Evolutionary conservation across 2,888 invertebrate genomes (phyloP).

Genomic region (Isotomurus palustris): DNA sequence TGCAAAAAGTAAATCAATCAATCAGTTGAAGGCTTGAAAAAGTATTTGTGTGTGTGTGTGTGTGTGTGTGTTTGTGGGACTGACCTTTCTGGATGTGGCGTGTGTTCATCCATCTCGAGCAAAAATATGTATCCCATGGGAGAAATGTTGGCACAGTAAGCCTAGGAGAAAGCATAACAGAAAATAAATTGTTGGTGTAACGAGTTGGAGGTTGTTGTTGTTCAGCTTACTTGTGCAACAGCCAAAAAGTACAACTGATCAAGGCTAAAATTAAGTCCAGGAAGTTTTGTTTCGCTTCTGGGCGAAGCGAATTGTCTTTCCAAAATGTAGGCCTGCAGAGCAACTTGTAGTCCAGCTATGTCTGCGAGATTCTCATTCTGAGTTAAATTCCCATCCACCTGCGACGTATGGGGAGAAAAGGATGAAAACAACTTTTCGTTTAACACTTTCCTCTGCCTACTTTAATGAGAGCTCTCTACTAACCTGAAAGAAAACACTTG

Average conservation of each 20-base stretch:
- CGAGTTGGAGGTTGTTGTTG: neutral
- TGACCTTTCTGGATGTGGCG: constrained; percentile 55
- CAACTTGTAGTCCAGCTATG: constrained; percentile 54
- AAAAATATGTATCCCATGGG: constrained; percentile 55
- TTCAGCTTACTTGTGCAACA: constrained; percentile 52
- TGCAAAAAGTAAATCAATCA: too few species aligned
- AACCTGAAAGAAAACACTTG: constrained; percentile 53
- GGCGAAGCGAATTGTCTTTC: constrained; percentile 29
- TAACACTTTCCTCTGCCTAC: neutral
- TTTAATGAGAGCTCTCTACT: neutral
- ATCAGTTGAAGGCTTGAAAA: neutral
- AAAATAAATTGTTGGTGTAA: neutral
- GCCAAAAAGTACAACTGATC: constrained; percentile 55
- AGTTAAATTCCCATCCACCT: constrained; percentile 57
- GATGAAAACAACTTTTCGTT: neutral
- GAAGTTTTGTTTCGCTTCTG: constrained; percentile 49
- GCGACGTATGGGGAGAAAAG: neutral
- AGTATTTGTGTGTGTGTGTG: neutral
- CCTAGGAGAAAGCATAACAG: constrained; percentile 47
- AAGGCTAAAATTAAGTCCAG: constrained; percentile 52
- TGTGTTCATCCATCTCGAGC: constrained; percentile 55
- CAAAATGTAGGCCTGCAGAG: constrained; percentile 50
- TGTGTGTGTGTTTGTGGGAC: neutral
- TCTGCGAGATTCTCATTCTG: constrained; percentile 57
- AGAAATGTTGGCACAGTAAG: constrained; percentile 55